Conservation (phyloP, 2,113 vertebrate species). For the Callithrix jacchus region DNA sequence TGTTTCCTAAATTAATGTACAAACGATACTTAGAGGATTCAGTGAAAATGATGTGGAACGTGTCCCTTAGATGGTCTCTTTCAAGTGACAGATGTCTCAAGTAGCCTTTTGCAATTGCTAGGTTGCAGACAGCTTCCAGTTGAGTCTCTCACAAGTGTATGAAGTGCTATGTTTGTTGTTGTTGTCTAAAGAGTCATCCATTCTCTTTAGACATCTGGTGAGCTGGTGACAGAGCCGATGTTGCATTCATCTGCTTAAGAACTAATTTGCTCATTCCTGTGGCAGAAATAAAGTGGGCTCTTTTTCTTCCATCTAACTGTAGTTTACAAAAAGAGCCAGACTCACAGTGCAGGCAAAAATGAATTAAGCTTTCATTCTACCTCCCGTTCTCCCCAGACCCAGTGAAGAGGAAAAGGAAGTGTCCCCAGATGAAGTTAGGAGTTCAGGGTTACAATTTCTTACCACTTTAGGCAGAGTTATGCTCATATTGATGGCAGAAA, state of each 20-base stretch:
- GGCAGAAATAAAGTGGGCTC: neutral
- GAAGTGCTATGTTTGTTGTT: neutral
- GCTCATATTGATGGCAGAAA: neutral
- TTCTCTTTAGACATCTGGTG: conserved; percentile 29
- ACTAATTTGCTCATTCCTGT: conserved; percentile 28
- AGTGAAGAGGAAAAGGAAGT: neutral
- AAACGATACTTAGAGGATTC: neutral
- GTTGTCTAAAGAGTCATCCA: neutral
- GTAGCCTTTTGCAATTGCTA: conserved; percentile 43
- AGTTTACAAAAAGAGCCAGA: neutral
- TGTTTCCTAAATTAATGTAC: conserved; percentile 4
- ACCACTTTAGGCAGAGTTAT: neutral
- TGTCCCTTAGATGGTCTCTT: conserved; percentile 29
- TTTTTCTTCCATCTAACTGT: neutral
- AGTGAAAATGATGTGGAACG: neutral
- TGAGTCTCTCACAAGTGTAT: neutral
- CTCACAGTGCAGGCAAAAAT: neutral
- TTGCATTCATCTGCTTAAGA: conserved; percentile 32
- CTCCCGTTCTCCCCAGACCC: neutral
- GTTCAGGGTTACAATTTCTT: neutral
- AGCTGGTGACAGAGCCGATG: neutral
- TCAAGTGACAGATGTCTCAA: conserved; percentile 58
- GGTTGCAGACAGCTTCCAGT: neutral
- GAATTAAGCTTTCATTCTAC: neutral
- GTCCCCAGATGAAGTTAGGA: neutral